Percentiles rank a stretch among this genome's conserved stretches.
Evolutionary conservation across 2,113 vertebrate species (phyloP).

Genomic region (Caretta caretta): DNA sequence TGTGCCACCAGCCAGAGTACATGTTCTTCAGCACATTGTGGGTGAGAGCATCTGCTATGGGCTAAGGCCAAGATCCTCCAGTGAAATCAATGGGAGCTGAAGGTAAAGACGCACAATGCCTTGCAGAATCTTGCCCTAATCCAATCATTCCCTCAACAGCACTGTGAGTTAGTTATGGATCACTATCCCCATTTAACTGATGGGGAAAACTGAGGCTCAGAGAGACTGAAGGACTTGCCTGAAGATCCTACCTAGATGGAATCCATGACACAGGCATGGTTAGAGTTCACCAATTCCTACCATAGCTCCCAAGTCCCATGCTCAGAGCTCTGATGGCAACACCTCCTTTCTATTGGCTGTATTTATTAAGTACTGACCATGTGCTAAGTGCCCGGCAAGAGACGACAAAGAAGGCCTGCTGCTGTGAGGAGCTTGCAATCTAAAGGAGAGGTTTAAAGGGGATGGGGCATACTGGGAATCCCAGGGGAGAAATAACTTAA

Average conservation of each 20-base stretch:
- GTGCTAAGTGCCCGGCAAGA: background rate
- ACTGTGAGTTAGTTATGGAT: constrained; percentile 70
- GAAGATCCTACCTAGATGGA: constrained; percentile 39
- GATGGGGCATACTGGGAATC: background rate
- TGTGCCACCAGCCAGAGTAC: background rate
- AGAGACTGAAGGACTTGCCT: constrained; percentile 73
- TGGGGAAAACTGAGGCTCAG: constrained; percentile 72
- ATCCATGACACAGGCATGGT: constrained; percentile 47
- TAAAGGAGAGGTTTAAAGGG: background rate
- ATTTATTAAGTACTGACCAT: background rate
- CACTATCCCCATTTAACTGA: constrained; percentile 72
- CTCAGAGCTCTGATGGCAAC: background rate
- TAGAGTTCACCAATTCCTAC: constrained; percentile 36
- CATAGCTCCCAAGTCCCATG: constrained; percentile 41
- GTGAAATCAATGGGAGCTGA: rapidly evolving
- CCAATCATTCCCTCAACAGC: constrained; percentile 65
- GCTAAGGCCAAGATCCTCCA: background rate
- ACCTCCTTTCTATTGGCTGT: background rate
- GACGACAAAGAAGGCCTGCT: background rate
- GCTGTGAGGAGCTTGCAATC: background rate
- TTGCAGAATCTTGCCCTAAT: constrained; percentile 62
- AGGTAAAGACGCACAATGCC: constrained; percentile 50
- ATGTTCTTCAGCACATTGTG: rapidly evolving
- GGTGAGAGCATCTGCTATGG: background rate
- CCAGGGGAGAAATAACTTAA: background rate